A percentile compares a stretch with the other conserved stretches of the same genome.
Conservation (phyloP, 2,888 invertebrate genomes). For the Villa cingulata region DNA sequence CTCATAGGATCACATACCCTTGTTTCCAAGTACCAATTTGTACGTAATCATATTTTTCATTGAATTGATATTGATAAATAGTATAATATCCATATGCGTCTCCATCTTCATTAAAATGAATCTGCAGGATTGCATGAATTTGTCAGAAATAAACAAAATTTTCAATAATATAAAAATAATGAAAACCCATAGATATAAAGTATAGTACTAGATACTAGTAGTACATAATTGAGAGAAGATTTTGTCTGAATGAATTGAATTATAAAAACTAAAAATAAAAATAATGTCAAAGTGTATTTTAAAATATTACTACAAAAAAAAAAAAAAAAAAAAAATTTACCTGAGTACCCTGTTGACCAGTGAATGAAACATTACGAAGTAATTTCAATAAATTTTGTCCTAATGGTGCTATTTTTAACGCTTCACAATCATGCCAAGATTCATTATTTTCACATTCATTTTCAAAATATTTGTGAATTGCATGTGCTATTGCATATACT, state of each 20-base stretch:
- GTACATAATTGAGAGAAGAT: too few relatives aligned
- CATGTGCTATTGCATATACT: constrained; percentile 61
- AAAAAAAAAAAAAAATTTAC: constrained; percentile 19
- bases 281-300: too few relatives aligned
- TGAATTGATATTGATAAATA: constrained; percentile 52
- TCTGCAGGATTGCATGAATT: constrained; percentile 1
- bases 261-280: neutral
- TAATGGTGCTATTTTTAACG: constrained; percentile 37
- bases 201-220: too few relatives aligned
- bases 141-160: too few relatives aligned
- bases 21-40: constrained; percentile 46
- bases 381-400: constrained; percentile 46
- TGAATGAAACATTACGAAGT: constrained; percentile 48
- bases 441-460: constrained; percentile 40
- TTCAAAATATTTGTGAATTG: constrained; percentile 47
- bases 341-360: constrained; percentile 31
- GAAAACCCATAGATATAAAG: too few relatives aligned
- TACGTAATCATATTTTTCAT: constrained; percentile 43
- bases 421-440: constrained; percentile 34
- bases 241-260: too few relatives aligned
- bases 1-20: constrained; percentile 37
- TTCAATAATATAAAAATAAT: too few relatives aligned
- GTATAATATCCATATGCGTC: constrained; percentile 56
- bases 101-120: constrained; percentile 47
- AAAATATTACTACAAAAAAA: too few relatives aligned